Base-by-base conservation (phyloP, 2,113 vertebrate species). In the Pandion haliaetus region DNA sequence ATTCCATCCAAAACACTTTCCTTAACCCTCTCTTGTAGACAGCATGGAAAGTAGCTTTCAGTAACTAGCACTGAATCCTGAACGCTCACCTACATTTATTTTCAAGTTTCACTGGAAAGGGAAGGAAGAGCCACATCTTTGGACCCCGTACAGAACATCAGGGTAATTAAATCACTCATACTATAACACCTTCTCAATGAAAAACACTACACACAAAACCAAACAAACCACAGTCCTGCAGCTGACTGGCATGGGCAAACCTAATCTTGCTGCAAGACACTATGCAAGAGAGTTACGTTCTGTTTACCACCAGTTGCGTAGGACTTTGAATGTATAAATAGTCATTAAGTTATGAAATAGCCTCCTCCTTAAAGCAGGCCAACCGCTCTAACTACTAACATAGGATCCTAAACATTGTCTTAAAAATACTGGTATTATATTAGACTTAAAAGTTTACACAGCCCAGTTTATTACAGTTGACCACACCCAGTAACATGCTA, bases 281-380 rank as follows among this genome's bases (percentile, higher is more conserved):
- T 65, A 44, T 10, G 69, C 61, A 79, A 65, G 61, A 81, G 71
- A 83, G 29, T 79, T 89, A 85, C 3, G 2, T 90, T 93, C 62
- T 91, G 49, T 93, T 96, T 95, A 93, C 92, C 71, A 94, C 54
- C 93, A 94, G 40, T 78, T 93, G 86, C 32, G 2, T 49, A 94
- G 82, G 63, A 66, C 80, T 90, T 71, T 36, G 66, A 73, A 90
- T 63, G 67, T 17, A 88, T 83, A 95, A 95, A 69, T 70, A 95
- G 63, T 94, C 76, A 95, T 95, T 95, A 96, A 66, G 86, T 94
- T 92, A 95, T 36, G 55, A 94, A 95, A 92, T 58, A 81, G 59
- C 12, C 66, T 77, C 76, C 70, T 93, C 50, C 92, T 92, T 70
- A 73, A 92, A 92, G 92, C 36, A 80, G 76, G 55, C 17, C 82